Conservation (phyloP, 2,113 vertebrate genomes). For the Sylvia atricapilla region DNA sequence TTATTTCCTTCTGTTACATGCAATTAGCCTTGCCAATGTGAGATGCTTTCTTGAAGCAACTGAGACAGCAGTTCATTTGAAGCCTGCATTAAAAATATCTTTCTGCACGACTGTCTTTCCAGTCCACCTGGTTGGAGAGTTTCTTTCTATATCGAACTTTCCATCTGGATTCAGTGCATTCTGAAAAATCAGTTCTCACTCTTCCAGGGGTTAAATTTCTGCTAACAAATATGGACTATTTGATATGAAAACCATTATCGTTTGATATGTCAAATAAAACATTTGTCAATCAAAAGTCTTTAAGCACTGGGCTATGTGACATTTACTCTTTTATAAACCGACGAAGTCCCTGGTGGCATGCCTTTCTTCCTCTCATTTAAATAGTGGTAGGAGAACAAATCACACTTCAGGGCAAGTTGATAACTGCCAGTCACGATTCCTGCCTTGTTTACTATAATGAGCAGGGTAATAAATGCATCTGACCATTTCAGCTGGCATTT, state of each 20-base stretch:
- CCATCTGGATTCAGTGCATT: constrained; percentile 52
- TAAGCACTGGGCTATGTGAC: constrained; percentile 87
- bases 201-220: constrained; percentile 80
- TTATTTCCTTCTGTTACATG: constrained; percentile 57
- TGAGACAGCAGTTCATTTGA: constrained; percentile 61
- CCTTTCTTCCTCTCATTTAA: constrained; percentile 85
- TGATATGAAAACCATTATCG: constrained; percentile 85
- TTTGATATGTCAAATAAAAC: constrained; percentile 93
- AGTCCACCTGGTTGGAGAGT: constrained; percentile 56
- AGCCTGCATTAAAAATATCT: constrained; percentile 53
- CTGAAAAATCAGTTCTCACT: constrained; percentile 54
- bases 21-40: constrained; percentile 50
- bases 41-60: constrained; percentile 21
- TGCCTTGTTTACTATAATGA: constrained; percentile 87
- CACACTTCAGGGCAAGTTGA: constrained; percentile 84
- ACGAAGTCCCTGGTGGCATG: constrained; percentile 80
- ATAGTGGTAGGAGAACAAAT: constrained; percentile 84
- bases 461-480: constrained; percentile 88
- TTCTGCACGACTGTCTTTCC: constrained; percentile 58
- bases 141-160: constrained; percentile 66
- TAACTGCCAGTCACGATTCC: constrained; percentile 88
- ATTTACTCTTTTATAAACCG: constrained; percentile 90
- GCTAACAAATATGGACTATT: constrained; percentile 78
- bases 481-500: constrained; percentile 93
- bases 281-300: constrained; percentile 89